Base-by-base conservation (phyloP, 2,888 invertebrate genomes). In the Tryphoninae sp. region DNA sequence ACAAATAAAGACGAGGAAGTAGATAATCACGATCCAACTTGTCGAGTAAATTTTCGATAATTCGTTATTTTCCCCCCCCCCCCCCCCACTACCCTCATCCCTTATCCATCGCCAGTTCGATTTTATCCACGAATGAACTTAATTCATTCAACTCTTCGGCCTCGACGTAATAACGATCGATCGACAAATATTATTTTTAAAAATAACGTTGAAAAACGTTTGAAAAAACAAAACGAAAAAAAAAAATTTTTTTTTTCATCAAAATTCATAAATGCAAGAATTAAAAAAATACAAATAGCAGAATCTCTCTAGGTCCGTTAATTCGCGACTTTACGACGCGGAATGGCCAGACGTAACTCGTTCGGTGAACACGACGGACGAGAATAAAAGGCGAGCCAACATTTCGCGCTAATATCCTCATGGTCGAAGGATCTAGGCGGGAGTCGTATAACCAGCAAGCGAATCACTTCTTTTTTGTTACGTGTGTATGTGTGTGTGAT, bases 401-500 rank as follows among this genome's bases (percentile, higher is more conserved):
- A 58, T 68, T 61, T 59, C 33, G 49, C 40, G 59, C 61, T 76
- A 64, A 80, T 80, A 59, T 61, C 67, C 51, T 9, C 55, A 19
- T 45, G 45, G 11, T 45, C 6, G 33, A 33, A 6, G 33, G 72
- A 71, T 75, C 55, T 51, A 69, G 58, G 33, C 22, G 11, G 53
- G 42, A 49, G 33, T 13, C 22, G 67, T 42, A 81, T 69, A 73
- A 13, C 58, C 58, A 26, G 40, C 68, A 69, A 72, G 68, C 72
- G 73, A 81, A 77, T 77, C 69, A 73, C 62, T 62, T 59, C 40
- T 55, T 77, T 33, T 45, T 45, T 71, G 73, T 73, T 73, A 68
- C 33, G 33, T 33, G 33, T 33, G 33, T 68, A 61, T 61, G 19
- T 19, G 19, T 19, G 19, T 19, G 19, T 19, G 19, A 19, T 19